Percentiles rank a stretch among this genome's conserved stretches.
These are phyloP conservation scores for Disparrhopalites patrizii DNA, from an alignment of 2,888 invertebrate species.

Conservation along the genomic window DNA sequence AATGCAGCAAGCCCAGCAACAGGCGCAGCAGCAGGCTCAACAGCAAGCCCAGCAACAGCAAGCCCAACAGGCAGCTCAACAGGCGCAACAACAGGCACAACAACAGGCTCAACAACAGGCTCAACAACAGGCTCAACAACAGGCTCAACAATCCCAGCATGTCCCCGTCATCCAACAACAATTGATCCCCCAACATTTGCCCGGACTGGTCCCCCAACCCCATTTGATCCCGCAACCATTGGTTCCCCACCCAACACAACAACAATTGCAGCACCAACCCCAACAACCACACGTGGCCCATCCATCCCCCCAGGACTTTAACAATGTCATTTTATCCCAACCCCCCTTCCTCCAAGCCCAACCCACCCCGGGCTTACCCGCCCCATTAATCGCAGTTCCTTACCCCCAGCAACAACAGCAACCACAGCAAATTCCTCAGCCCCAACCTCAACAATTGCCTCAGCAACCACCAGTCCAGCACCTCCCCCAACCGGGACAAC, in stretches of 20 bases:
- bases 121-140: slow-evolving; percentile 34
- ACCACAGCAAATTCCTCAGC: not conserved
- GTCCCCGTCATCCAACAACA: slow-evolving; percentile 1
- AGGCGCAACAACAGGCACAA: slow-evolving; percentile 49
- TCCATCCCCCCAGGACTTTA: slow-evolving; percentile 23
- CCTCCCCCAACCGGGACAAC: not conserved
- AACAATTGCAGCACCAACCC: slow-evolving; percentile 12
- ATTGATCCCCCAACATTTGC: slow-evolving; percentile 21
- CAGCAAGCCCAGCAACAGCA: slow-evolving; percentile 49
- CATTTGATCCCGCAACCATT: not conserved
- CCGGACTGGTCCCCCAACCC: slow-evolving; percentile 21
- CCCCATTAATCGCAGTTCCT: not conserved
- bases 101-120: slow-evolving; percentile 48
- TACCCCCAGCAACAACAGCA: not conserved
- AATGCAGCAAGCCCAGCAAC: slow-evolving; percentile 49
- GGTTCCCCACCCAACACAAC: not conserved
- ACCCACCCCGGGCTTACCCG: not conserved
- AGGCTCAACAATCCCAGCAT: slow-evolving; percentile 35
- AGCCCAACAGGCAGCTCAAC: slow-evolving; percentile 47
- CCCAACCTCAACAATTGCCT: slow-evolving; percentile 13
- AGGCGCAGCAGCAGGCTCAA: slow-evolving; percentile 45
- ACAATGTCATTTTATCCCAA: slow-evolving; percentile 5
- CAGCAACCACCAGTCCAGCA: slow-evolving; percentile 24
- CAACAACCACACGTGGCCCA: slow-evolving; percentile 30
- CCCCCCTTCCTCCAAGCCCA: not conserved